Base-by-base conservation (phyloP, 2,888 invertebrate species). In the Nephrotoma flavescens region DNA sequence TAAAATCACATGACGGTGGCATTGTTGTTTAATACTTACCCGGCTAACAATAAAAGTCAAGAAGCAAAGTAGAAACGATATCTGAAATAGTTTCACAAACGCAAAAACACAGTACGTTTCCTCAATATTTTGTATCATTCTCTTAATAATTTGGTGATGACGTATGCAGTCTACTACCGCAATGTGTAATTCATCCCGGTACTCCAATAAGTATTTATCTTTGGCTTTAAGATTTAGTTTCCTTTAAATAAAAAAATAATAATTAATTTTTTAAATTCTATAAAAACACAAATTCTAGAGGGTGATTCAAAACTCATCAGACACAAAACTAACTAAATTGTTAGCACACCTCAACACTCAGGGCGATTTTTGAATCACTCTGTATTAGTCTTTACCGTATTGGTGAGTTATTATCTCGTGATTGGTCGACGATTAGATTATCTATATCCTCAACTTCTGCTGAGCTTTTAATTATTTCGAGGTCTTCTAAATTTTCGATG, bases 41-140 rank as follows among this genome's bases (percentile, higher is more conserved):
- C 91, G 91, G 0, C 90, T 90, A 6, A 89, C 89, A 0, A 90
- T 89, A 87, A 91, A 91, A 4, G 90, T 89, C 42, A 91, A 89
- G 45, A 91, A 88, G 85, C 91, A 91, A 87, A 90, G 88, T 2
- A 91, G 88, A 15, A 90, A 89, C 0, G 90, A 90, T 0, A 90
- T 89, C 86, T 90, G 89, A 1, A 89, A 88, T 9, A 90, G 89
- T 88, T 91, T 91, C 0, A 90, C 88, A 42, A 92, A 88, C 88
- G 91, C 90, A 86, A 91, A 89, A 0, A 90, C 89, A 87, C 89
- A 89, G 85, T 90, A 91, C 87, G 92, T 91, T 0, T 87, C 86
- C 87, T 92, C 91, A 88, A 91, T 89, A 87, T 88, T 88, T 4
- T 88, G 71, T n/a, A 90, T 88, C 7, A 89, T 89, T 6, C 88